phyloP scores from a whole-genome alignment of 2,888 invertebrate species.

The Lomographa bimaculata region DNA sequence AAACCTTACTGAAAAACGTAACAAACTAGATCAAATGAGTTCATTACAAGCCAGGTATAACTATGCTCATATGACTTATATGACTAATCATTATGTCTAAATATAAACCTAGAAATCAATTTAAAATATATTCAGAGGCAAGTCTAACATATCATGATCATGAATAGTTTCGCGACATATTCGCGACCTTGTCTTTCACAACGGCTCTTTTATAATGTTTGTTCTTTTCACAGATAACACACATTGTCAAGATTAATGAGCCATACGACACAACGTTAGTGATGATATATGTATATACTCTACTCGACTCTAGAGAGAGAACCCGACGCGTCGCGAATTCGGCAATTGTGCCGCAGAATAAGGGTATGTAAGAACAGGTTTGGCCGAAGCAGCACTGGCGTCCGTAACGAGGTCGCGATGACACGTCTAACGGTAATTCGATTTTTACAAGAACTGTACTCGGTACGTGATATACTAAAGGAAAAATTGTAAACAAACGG shows the following conservation, averaged over 20 bases:
- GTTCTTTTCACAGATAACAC: constrained; percentile 18
- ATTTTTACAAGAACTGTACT: constrained; percentile 56
- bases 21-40: too few species aligned
- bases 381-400: constrained; percentile 48
- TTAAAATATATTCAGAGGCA: constrained; percentile 8
- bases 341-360: constrained; percentile 58
- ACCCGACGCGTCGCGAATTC: constrained; percentile 47
- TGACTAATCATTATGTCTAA: too few species aligned
- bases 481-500: constrained; percentile 48
- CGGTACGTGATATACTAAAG: constrained; percentile 50
- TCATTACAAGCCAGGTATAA: too few species aligned
- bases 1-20: too few species aligned
- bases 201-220: constrained; percentile 11
- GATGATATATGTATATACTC: not conserved
- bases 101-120: constrained; percentile 3
- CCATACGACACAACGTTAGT: constrained; percentile 13
- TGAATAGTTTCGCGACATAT: too few species aligned
- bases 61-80: too few species aligned
- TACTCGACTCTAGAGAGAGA: not conserved
- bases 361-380: constrained; percentile 73
- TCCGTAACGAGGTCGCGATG: constrained; percentile 74
- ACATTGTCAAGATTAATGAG: constrained; percentile 18
- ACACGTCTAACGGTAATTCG: constrained; percentile 79
- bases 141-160: too few species aligned
- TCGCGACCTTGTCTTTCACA: constrained; percentile 16